phyloP scores from a whole-genome alignment of 2,888 invertebrate genomes.

The Caenorhabditis imperialis region DNA sequence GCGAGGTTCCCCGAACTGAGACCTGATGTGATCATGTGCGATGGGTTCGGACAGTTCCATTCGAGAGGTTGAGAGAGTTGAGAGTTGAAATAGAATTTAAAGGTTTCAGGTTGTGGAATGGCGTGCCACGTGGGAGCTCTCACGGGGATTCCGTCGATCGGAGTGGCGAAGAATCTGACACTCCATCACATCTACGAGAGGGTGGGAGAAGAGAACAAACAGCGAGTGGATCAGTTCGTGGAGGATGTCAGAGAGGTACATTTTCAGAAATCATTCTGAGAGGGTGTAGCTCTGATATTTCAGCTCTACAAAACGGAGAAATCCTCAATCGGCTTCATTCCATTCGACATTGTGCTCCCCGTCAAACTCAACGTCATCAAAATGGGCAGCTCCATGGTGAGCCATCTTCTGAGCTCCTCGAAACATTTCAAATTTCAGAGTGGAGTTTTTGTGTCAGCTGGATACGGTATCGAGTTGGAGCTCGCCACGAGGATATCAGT shows the following conservation, averaged over 20 bases:
- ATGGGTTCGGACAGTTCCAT: constrained; percentile 81
- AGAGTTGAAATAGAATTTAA: too few relatives aligned
- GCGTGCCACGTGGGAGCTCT: constrained; percentile 80
- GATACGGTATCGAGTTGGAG: constrained; percentile 77
- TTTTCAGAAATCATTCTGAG: neutral
- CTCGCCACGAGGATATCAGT: constrained; percentile 74
- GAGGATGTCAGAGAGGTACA: constrained; percentile 25
- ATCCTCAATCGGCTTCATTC: constrained; percentile 8
- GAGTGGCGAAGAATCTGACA: constrained; percentile 80
- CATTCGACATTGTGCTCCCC: constrained; percentile 43
- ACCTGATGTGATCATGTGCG: constrained; percentile 80
- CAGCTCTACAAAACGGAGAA: constrained; percentile 21
- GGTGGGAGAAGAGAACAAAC: constrained; percentile 30
- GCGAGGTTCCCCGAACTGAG: constrained; percentile 71
- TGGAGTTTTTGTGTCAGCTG: constrained; percentile 78
- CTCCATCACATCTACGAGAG: constrained; percentile 75
- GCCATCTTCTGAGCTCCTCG: neutral
- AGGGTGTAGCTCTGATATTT: neutral
- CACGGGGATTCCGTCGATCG: constrained; percentile 79
- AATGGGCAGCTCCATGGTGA: constrained; percentile 29
- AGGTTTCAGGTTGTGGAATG: constrained; percentile 79
- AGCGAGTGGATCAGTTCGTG: constrained; percentile 32
- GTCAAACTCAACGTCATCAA: constrained; percentile 27
- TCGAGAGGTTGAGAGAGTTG: constrained; percentile 73
- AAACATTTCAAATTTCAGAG: constrained; percentile 51